Evolutionary conservation across 2,113 vertebrate species (phyloP).

Genomic region (Polypterus bichir): DNA sequence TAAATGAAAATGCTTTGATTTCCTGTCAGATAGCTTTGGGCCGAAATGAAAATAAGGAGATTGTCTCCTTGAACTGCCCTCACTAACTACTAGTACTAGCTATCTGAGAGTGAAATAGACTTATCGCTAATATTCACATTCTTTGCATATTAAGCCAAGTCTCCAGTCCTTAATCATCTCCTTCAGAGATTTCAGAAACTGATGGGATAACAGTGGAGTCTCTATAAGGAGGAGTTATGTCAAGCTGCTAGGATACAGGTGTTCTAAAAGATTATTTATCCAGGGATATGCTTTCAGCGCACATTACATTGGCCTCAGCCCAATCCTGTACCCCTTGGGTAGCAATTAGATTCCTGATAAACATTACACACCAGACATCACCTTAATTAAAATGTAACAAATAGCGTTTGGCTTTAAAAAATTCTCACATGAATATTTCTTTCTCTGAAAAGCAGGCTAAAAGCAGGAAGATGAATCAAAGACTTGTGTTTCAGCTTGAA

Average conservation of each 20-base stretch:
- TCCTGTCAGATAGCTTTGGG: no score
- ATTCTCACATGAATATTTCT: slow-evolving; percentile 1
- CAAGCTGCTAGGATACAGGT: not conserved
- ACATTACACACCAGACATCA: slow-evolving; percentile 3
- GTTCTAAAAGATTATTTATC: slow-evolving; percentile 1
- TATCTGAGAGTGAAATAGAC: not conserved
- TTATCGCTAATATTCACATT: not conserved
- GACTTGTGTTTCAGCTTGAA: slow-evolving; percentile 48
- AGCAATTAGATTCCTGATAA: slow-evolving; percentile 6
- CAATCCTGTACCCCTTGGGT: slow-evolving; percentile 1
- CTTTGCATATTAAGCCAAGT: not conserved
- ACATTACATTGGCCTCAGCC: not conserved
- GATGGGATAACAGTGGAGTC: not conserved
- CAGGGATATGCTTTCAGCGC: slow-evolving; percentile 2
- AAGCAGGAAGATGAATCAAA: slow-evolving; percentile 53
- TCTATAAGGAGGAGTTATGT: not conserved
- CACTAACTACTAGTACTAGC: not conserved
- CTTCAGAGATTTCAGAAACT: not conserved
- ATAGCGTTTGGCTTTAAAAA: not conserved
- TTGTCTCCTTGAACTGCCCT: no score
- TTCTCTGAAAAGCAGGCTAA: slow-evolving; percentile 31
- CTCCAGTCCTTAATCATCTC: not conserved
- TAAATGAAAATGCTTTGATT: no score
- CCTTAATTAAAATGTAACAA: slow-evolving; percentile 3
- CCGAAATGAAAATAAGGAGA: no score